Conservation (phyloP, 2,888 invertebrate species). For the Sthenelais limicola region DNA sequence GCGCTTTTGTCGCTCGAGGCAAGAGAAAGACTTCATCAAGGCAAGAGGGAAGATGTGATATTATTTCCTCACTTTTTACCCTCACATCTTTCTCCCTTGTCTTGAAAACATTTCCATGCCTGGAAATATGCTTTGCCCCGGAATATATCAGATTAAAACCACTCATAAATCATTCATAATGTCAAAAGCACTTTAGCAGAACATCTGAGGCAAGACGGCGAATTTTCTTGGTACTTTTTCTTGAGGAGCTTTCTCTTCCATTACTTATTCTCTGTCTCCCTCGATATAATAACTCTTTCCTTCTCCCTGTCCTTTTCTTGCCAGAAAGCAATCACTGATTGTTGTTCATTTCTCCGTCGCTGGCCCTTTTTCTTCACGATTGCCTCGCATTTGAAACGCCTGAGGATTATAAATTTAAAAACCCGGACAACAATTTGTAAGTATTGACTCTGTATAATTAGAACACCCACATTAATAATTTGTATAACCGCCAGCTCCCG, state of each 20-base stretch:
- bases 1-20: not conserved
- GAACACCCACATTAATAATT: conserved; percentile 23
- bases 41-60: too few species aligned
- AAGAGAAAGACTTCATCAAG: conserved; percentile 10
- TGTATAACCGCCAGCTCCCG: not conserved
- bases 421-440: conserved; percentile 29
- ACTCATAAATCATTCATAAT: conserved; percentile 32
- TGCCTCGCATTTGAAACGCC: conserved; percentile 19
- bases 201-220: not conserved
- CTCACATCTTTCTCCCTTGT: too few species aligned
- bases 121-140: conserved; percentile 17
- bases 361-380: not conserved
- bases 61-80: conserved; percentile 20
- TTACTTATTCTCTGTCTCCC: too few species aligned
- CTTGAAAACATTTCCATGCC: conserved; percentile 26
- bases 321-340: conserved; percentile 23
- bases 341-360: conserved; percentile 9
- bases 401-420: conserved; percentile 24
- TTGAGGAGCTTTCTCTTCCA: not conserved
- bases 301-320: not conserved
- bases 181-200: conserved; percentile 25
- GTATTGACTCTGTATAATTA: conserved; percentile 27
- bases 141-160: conserved; percentile 28
- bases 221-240: not conserved
- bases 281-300: not conserved